A percentile compares a stretch with the other conserved stretches of the same genome.
Evolutionary conservation across 2,797 vertebrate species (phyloP).

Genomic region (Eulemur rubriventer): DNA sequence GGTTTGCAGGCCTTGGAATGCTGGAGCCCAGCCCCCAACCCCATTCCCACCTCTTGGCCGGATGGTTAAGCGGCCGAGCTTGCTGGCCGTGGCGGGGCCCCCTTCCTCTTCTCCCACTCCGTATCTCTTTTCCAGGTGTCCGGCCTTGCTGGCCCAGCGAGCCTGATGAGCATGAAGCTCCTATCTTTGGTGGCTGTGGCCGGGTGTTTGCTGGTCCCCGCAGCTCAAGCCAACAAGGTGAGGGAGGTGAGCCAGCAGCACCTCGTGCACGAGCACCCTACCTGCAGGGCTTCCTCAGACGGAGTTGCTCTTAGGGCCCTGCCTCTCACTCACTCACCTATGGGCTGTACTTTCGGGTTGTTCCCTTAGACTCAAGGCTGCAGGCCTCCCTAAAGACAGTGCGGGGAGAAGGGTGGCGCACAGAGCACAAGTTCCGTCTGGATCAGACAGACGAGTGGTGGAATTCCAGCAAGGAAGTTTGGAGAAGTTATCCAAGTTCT

Average conservation of each 20-base stretch:
- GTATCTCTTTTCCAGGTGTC: conserved; percentile 61
- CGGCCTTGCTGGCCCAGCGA: conserved; percentile 52
- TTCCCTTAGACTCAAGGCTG: not conserved
- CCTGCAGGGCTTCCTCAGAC: not conserved
- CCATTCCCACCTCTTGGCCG: not conserved
- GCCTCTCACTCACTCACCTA: not conserved
- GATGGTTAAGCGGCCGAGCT: not conserved
- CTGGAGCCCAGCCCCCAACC: not conserved
- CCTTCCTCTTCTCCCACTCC: not conserved
- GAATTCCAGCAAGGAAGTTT: not conserved
- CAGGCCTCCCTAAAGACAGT: not conserved
- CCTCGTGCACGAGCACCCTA: not conserved
- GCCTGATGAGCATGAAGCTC: conserved; percentile 40
- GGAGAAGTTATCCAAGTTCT: not conserved
- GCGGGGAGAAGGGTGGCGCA: not conserved
- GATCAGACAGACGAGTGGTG: not conserved
- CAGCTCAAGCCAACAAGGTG: conserved; percentile 83
- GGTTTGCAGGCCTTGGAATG: not conserved
- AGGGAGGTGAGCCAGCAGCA: conserved; percentile 1
- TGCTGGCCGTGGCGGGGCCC: not conserved
- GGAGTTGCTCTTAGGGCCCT: not conserved
- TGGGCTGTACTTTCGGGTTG: not conserved
- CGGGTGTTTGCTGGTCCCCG: conserved; percentile 75
- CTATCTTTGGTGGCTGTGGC: conserved; percentile 71
- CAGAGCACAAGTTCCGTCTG: not conserved